phyloP scores from a whole-genome alignment of 92 coral and sea anemone genomes.

The Pocillopora grandis region DNA sequence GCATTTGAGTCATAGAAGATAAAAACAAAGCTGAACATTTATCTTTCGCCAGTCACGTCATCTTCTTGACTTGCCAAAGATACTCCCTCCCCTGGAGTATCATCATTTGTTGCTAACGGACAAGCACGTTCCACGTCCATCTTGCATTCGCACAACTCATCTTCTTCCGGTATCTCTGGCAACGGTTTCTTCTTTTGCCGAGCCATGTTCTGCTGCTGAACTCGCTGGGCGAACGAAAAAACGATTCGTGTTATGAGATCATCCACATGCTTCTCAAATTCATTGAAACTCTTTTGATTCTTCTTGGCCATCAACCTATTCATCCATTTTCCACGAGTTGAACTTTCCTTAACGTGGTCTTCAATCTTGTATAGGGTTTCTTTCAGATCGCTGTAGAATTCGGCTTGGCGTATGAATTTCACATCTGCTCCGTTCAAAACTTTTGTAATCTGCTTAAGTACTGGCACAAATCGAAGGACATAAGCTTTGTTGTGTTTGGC shows the following conservation, averaged over 20 bases:
- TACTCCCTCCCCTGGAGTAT: conserved; percentile 30
- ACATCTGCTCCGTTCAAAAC: conserved; percentile 93
- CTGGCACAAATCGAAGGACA: conserved; percentile 75
- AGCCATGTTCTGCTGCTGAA: conserved; percentile 66
- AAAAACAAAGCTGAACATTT: background rate
- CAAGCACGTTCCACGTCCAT: conserved; percentile 13
- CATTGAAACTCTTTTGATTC: conserved; percentile 81
- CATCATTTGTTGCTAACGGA: conserved; percentile 19
- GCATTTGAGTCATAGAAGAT: background rate
- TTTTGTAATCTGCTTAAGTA: conserved; percentile 82
- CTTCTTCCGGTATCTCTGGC: conserved; percentile 61
- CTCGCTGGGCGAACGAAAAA: conserved; percentile 91
- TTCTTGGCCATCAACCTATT: conserved; percentile 85
- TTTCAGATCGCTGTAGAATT: conserved; percentile 90
- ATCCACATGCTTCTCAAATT: conserved; percentile 82
- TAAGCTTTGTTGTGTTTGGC: conserved; percentile 90
- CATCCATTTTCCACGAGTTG: conserved; percentile 74
- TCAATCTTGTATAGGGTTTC: conserved; percentile 82
- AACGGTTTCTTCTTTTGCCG: conserved; percentile 34
- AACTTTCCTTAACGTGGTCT: conserved; percentile 71
- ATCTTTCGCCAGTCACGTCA: conserved; percentile 38
- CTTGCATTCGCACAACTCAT: conserved; percentile 43
- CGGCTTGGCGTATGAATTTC: conserved; percentile 83
- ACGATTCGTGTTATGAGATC: conserved; percentile 88
- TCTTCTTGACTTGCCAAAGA: conserved; percentile 41